Evolutionary conservation across 2,797 vertebrate species (phyloP).

Genomic region (Darevskia nairensis): DNA sequence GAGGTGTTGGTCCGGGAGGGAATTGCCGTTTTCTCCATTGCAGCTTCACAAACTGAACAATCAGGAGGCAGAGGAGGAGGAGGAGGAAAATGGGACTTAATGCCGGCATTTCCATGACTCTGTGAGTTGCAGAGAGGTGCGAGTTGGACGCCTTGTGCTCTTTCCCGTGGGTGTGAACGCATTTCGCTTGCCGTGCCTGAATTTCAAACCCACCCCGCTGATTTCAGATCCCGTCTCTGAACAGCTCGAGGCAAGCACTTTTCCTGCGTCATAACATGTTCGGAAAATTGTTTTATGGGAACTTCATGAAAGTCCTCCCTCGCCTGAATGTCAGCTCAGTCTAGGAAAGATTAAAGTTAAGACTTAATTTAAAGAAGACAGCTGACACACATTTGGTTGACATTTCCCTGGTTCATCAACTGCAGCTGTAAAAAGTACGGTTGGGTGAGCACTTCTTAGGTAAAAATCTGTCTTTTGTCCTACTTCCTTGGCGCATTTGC

Average conservation of each 20-base stretch:
- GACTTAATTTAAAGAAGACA: too few species aligned
- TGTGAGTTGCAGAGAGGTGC: rapidly evolving
- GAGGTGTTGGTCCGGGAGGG: constrained; percentile 64
- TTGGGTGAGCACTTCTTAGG: too few species aligned
- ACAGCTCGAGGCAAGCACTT: background rate
- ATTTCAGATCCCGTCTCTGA: too few species aligned
- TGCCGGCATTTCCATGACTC: constrained; percentile 34
- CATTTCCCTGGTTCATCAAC: too few species aligned
- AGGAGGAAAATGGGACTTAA: constrained; percentile 30
- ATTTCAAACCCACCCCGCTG: background rate
- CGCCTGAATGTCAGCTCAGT: background rate
- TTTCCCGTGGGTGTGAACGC: background rate
- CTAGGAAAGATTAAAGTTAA: background rate
- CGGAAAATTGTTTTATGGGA: background rate
- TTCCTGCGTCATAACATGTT: background rate
- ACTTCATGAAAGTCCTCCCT: too few species aligned
- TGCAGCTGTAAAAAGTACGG: too few species aligned
- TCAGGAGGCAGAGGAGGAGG: constrained; percentile 46
- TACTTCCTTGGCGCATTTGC: too few species aligned
- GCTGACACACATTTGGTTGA: too few species aligned
- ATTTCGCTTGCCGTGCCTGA: background rate
- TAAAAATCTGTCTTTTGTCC: too few species aligned
- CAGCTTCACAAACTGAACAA: constrained; percentile 51
- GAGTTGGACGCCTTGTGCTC: background rate
- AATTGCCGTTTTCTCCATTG: constrained; percentile 48